Base-by-base conservation (phyloP, 2,888 invertebrate genomes). In the Beris chalybata region DNA sequence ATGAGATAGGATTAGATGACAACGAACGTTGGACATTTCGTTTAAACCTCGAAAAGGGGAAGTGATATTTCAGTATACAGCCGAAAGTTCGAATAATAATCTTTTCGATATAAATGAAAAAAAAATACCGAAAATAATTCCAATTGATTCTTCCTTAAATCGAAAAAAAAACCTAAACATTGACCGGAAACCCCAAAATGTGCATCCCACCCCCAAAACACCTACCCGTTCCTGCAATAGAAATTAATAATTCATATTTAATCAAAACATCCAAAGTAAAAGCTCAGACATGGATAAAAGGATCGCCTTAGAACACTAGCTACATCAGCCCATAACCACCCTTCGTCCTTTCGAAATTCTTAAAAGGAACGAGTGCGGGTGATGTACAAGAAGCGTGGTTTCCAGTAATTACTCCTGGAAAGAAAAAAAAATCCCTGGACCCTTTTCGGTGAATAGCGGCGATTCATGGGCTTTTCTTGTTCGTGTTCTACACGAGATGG, bases 221-320 rank as follows among this genome's bases (percentile, higher is more conserved):
- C 7, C 9, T 9, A 38, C 9, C 38, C 22, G 22, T 38, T 38
- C 38, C 5, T 38, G 38, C 50, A 61, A 50, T 61, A 50, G 38
- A 52, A 50, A 50, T 61, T 61, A 61, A 61, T 52, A 61, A 61
- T 61, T 61, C 61, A 61, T 61, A 61, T 61, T 52, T 52, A 61
- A 61, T 61, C 61, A 61, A 61, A 61, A 61, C 61, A 61, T 13
- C 61, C 61, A 50, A 61, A 61, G 50, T 61, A 61, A 50, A 52
- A 61, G 52, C 61, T 61, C 52, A 50, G 50, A 50, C 61, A 61
- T 61, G 52, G 61, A 50, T 50, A 43, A 61, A 52, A 52, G 61
- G 61, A 61, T 61, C 50, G 50, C 61, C 43, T 32, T 52, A 13
- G n/a, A 9, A 44, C 44, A 44, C 44, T 12, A 3, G 9, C 44